Percentiles rank a stretch among this genome's conserved stretches.
Evolutionary conservation across 2,797 vertebrate genomes (phyloP).

Genomic region (Hemitrygon akajei): DNA sequence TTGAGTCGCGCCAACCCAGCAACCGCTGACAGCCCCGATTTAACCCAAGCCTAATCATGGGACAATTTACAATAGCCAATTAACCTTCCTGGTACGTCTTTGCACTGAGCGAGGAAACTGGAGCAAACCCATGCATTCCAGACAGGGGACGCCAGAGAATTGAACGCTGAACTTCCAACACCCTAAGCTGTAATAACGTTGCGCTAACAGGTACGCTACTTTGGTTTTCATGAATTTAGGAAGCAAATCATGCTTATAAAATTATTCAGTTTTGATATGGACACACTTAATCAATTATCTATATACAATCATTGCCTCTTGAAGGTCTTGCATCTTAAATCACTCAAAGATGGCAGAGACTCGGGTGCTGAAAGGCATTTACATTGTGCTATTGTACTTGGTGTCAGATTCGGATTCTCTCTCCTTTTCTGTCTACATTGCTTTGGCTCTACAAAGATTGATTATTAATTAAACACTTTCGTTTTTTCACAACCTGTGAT

Average conservation of each 20-base stretch:
- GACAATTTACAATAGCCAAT: too few species aligned
- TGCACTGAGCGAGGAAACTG: too few species aligned
- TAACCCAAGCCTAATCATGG: too few species aligned
- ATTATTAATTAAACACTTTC: not conserved
- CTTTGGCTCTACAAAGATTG: not conserved
- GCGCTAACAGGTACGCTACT: too few species aligned
- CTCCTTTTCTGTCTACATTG: not conserved
- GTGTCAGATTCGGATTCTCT: not conserved
- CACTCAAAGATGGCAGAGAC: not conserved
- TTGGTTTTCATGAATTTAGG: not conserved
- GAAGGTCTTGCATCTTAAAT: not conserved
- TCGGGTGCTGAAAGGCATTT: not conserved
- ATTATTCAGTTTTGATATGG: conserved; percentile 23
- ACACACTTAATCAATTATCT: not conserved
- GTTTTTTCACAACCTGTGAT: not conserved
- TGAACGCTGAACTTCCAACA: too few species aligned
- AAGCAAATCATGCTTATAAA: conserved; percentile 3
- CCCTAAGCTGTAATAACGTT: too few species aligned
- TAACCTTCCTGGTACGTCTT: too few species aligned
- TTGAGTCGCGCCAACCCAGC: too few species aligned
- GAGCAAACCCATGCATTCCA: too few species aligned
- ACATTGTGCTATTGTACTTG: not conserved
- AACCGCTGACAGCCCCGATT: too few species aligned
- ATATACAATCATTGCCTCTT: not conserved
- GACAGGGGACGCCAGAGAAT: too few species aligned